Conservation (phyloP, 2,888 invertebrate genomes). For the Torymus texanus region DNA sequence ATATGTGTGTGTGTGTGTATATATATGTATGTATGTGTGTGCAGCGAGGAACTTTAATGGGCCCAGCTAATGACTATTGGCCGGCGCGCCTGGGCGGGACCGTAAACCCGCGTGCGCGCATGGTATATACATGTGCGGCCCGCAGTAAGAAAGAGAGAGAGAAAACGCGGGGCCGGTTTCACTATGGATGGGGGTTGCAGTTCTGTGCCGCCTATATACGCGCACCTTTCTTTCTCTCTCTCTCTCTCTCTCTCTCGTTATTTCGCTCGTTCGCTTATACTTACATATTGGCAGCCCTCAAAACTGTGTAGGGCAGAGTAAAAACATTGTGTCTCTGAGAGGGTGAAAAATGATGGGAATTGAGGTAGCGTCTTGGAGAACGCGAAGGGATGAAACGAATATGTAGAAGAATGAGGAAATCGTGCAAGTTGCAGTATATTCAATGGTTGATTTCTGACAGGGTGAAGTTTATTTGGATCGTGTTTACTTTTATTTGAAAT, state of each 20-base stretch:
- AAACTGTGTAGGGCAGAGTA: background rate
- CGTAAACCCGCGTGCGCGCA: conserved; percentile 64
- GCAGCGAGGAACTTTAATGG: conserved; percentile 72
- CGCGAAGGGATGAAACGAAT: background rate
- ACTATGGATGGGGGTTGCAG: conserved; percentile 48
- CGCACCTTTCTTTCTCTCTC: background rate
- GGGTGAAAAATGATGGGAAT: conserved; percentile 23
- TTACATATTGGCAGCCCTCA: too few species aligned
- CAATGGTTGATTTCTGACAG: conserved; percentile 15
- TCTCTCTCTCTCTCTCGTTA: background rate
- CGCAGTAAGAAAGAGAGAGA: background rate
- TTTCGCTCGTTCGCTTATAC: background rate
- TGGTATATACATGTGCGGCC: background rate
- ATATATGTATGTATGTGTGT: conserved; percentile 64
- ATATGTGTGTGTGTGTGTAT: conserved; percentile 62
- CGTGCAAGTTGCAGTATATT: background rate
- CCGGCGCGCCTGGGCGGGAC: conserved; percentile 74
- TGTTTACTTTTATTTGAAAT: conserved; percentile 22
- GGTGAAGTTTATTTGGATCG: conserved; percentile 33
- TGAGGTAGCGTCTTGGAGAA: background rate
- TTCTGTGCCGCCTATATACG: conserved; percentile 18
- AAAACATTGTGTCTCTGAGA: background rate
- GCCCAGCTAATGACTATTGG: conserved; percentile 76
- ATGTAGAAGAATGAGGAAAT: background rate
- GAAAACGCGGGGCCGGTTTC: conserved; percentile 51